phyloP scores from a whole-genome alignment of 2,888 invertebrate genomes.

The Lasioglossum morio region DNA sequence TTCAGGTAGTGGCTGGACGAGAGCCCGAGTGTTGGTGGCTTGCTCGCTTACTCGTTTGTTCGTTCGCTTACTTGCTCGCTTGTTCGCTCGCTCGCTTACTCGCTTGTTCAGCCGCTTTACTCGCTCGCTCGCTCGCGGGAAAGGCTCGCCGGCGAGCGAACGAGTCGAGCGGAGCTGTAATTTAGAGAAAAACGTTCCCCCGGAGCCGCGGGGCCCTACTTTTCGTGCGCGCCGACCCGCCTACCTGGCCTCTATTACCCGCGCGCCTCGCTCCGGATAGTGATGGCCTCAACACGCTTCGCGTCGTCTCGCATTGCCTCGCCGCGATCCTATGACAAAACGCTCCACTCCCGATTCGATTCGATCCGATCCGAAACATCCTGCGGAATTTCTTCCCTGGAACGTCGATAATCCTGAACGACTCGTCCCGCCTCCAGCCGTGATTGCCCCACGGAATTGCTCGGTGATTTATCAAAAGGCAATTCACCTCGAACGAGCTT shows the following conservation, averaged over 20 bases:
- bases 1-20: conserved; percentile 62
- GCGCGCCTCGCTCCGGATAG: conserved; percentile 41
- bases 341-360: neutral
- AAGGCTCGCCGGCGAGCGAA: conserved; percentile 48
- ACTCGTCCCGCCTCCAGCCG: neutral
- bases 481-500: neutral
- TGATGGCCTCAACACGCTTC: conserved; percentile 44
- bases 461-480: neutral
- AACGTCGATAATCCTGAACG: neutral
- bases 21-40: neutral
- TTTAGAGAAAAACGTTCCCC: conserved; percentile 76
- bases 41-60: neutral
- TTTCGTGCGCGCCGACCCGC: conserved; percentile 72
- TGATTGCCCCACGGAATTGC: neutral
- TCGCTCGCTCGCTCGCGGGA: conserved; percentile 63
- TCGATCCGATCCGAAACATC: neutral
- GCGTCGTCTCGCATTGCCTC: conserved; percentile 18
- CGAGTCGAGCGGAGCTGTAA: conserved; percentile 68
- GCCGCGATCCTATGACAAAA: neutral
- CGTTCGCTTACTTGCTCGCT: neutral
- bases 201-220: conserved; percentile 72
- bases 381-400: neutral
- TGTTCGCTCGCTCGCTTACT: conserved; percentile 36
- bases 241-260: conserved; percentile 73
- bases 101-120: conserved; percentile 1